Evolutionary conservation across 1,140 invertebrate species (phyloP), one percentile per base, ranked within the genome.

Genomic region (Bilobella aurantiaca): DNA sequence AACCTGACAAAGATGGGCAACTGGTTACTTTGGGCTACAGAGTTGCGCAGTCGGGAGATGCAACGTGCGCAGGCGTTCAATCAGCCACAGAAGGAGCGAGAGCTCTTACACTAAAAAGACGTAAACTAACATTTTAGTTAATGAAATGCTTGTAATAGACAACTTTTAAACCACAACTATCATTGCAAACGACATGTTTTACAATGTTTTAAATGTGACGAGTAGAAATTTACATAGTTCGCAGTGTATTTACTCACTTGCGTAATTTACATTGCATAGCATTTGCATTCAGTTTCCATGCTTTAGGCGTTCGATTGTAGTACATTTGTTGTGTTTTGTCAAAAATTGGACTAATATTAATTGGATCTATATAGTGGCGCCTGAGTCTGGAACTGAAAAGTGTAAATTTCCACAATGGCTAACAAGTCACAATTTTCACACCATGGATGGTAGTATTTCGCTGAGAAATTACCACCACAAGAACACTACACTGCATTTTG

Each of bases 341-440:
- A n/a, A n/a, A n/a, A n/a, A n/a, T n/a, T n/a, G n/a, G n/a, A n/a
- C n/a, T n/a, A n/a, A n/a, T n/a, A n/a, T n/a, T n/a, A n/a, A n/a
- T n/a, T n/a, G n/a, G n/a, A n/a, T n/a, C n/a, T n/a, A n/a, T n/a
- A n/a, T n/a, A n/a, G n/a, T n/a, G n/a, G n/a, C n/a, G 8, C 37
- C 37, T 42, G n/a, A 42, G 37, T 42, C 37, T 62, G n/a, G n/a
- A n/a, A n/a, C 28, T 58, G 25, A 30, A 74, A 84, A 83, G 67
- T 90, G 88, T 74, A 84, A 83, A 73, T 89, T 88, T 77, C 87
- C 88, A 1, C 75, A 76, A 34, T 90, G 88, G 88, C 81, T 90
- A 58, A 86, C 85, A 58, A 81, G 83, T 25, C 86, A 88, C 67
- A 88, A 87, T 56, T 90, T 88, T 88, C 84, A 87, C 75, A 88